These are phyloP conservation scores for Propithecus deckenii DNA, from an alignment of 2,797 vertebrate genomes.

Conservation along the genomic window DNA sequence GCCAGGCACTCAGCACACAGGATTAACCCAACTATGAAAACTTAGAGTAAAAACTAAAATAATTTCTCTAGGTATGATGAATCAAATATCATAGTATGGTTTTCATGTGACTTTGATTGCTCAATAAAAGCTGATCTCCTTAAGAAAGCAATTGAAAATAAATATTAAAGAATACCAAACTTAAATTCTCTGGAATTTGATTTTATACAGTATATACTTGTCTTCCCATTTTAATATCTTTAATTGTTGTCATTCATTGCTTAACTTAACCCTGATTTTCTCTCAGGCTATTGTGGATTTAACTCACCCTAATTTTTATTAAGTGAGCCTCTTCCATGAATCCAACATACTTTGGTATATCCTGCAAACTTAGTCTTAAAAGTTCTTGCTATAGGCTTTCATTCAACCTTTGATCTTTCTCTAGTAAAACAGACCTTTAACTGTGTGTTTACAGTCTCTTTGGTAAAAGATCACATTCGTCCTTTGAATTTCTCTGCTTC, in stretches of 20 bases:
- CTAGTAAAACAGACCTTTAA: constrained; percentile 22
- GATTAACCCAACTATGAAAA: not conserved
- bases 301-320: not conserved
- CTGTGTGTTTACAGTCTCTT: not conserved
- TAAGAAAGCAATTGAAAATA: not conserved
- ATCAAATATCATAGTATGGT: not conserved
- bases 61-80: not conserved
- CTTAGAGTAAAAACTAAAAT: not conserved
- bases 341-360: not conserved
- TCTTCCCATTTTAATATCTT: not conserved
- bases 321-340: not conserved
- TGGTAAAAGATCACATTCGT: not conserved
- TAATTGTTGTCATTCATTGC: constrained; percentile 10
- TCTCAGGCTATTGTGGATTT: not conserved
- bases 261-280: not conserved
- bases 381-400: not conserved
- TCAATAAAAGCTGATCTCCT: not conserved
- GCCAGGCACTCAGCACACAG: not conserved
- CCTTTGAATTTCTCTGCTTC: not conserved
- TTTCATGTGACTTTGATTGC: not conserved
- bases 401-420: not conserved
- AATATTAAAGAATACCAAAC: not conserved
- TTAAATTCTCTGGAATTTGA: not conserved
- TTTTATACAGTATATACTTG: not conserved
- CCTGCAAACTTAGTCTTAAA: not conserved